phyloP scores from a whole-genome alignment of 1,140 invertebrate genomes.

The Pantala flavescens region DNA sequence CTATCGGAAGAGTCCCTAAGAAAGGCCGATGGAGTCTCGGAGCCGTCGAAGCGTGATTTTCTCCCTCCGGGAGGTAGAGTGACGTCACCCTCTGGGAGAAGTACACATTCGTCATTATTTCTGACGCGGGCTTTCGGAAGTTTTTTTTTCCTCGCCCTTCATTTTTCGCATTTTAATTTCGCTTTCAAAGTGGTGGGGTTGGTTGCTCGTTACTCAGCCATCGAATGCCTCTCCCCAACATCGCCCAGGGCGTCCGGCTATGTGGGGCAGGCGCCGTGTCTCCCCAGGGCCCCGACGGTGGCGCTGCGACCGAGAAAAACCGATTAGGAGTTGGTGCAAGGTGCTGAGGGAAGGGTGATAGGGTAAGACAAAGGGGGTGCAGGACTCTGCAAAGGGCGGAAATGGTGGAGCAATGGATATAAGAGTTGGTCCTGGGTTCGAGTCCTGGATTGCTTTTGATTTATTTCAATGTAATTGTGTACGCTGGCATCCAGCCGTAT shows the following conservation, averaged over 20 bases:
- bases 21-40: background rate
- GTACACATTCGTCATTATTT: constrained; percentile 10
- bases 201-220: background rate
- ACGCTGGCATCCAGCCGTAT: too few species aligned
- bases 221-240: background rate
- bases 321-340: too few species aligned
- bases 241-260: background rate
- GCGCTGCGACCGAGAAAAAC: background rate
- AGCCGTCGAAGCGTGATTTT: background rate
- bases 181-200: background rate
- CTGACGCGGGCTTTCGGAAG: background rate
- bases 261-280: background rate
- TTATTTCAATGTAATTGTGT: too few species aligned
- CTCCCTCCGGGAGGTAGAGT: background rate
- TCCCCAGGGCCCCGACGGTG: background rate
- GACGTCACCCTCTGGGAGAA: background rate
- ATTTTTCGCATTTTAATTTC: background rate
- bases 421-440: too few species aligned
- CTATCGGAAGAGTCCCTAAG: background rate
- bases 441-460: too few species aligned
- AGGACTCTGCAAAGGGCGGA: too few species aligned
- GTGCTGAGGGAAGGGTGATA: too few species aligned
- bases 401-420: too few species aligned
- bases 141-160: background rate
- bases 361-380: too few species aligned